Base-by-base conservation (phyloP, 1,140 invertebrate genomes). In the Habropoda laboriosa region DNA sequence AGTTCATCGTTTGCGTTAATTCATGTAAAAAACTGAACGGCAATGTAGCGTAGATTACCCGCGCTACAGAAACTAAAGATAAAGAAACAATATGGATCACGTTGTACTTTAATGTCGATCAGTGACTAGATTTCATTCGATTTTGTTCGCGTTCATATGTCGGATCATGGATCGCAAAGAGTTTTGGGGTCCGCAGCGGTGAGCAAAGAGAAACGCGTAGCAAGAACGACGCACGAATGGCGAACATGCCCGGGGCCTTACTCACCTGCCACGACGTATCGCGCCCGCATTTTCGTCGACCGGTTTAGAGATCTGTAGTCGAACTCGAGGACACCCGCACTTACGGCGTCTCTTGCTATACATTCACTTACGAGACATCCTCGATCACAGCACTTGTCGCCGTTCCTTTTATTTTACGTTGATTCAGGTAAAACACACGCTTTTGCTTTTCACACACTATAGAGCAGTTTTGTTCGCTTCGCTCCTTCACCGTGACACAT, bases 231-330 rank as follows among this genome's bases (percentile, higher is more conserved):
- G 66, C 75, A 42, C 75, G 75, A 78, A 73, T 79, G 68, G 79
- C 73, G 79, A 73, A 57, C 64, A 24, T 64, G 71, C 67, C 45
- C 42, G 35, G 71, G 47, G 55, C 45, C 58, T 80, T 85, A 85
- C 86, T 89, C 82, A 89, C 88, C 88, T 89, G 88, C 81, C 78
- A 89, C 87, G 76, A 86, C 63, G 78, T 81, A 86, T 79, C 85
- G 80, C 70, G 88, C 53, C 80, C 85, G 87, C 87, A 89, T 88
- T 87, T 87, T 87, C 77, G 79, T 61, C 32, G 63, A 74, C 70
- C 74, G 49, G 75, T 71, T 45, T 42, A 16, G 40, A 49, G 79
- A 73, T 80, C 63, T 68, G 35, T 61, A 77, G 27, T 53, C 40
- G 32, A 79, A 63, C 27, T 74, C 60, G 35, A 47, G 49, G 71